phyloP scores from a whole-genome alignment of 2,797 vertebrate genomes.

The Labroides dimidiatus region DNA sequence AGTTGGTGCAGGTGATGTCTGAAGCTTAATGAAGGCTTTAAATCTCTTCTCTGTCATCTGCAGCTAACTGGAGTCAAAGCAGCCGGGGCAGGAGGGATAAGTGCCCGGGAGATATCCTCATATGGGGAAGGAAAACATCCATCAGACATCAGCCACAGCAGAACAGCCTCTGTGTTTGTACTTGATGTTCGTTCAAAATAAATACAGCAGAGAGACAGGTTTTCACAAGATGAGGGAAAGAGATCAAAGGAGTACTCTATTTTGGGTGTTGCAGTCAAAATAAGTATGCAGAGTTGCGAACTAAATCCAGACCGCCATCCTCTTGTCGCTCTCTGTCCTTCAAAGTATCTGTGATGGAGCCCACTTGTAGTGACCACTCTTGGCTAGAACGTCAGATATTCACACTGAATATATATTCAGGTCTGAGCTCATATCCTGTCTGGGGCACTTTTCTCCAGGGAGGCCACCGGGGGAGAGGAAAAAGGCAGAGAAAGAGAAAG shows the following conservation, averaged over 20 bases:
- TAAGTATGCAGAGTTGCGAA: slow-evolving; percentile 51
- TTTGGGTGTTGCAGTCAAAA: slow-evolving; percentile 33
- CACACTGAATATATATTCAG: slow-evolving; percentile 62
- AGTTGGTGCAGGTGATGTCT: slow-evolving; percentile 72
- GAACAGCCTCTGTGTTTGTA: slow-evolving; percentile 56
- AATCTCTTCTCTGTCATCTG: slow-evolving; percentile 72
- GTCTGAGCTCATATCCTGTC: slow-evolving; percentile 85
- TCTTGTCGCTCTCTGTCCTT: slow-evolving; percentile 53
- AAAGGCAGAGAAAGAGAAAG: slow-evolving; percentile 47
- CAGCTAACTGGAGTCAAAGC: slow-evolving; percentile 60
- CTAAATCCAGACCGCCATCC: slow-evolving; percentile 35
- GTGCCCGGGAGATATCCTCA: slow-evolving; percentile 61
- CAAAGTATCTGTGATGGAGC: slow-evolving; percentile 66
- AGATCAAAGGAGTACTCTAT: slow-evolving; percentile 55
- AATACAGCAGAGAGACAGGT: slow-evolving; percentile 58
- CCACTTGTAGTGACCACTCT: slow-evolving; percentile 55
- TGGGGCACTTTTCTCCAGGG: slow-evolving; percentile 67
- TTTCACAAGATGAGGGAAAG: slow-evolving; percentile 47
- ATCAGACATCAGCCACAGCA: slow-evolving; percentile 53
- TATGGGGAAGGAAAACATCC: slow-evolving; percentile 70
- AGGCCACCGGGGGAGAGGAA: slow-evolving; percentile 41
- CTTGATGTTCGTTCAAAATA: slow-evolving; percentile 71
- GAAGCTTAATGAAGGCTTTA: slow-evolving; percentile 74
- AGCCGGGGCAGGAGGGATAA: slow-evolving; percentile 47
- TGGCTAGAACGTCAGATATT: slow-evolving; percentile 58